Evolutionary conservation across 2,113 vertebrate genomes (phyloP).

Genomic region (Calypte anna): DNA sequence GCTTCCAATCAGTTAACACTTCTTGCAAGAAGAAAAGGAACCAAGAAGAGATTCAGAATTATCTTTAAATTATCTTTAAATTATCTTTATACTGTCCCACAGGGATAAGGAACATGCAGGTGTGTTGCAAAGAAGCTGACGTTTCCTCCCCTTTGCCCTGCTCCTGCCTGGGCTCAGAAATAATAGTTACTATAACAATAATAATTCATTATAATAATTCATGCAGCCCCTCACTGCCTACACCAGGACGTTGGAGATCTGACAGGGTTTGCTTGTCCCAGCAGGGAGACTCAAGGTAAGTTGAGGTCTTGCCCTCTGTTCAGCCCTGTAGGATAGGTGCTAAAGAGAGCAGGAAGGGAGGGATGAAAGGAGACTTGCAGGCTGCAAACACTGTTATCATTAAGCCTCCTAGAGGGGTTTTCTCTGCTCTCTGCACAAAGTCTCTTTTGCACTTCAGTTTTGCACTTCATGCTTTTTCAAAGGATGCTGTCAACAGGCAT

Average conservation of each 20-base stretch:
- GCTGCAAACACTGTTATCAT: not conserved
- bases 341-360: not conserved
- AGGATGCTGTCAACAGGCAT: not conserved
- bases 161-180: not conserved
- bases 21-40: not conserved
- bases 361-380: not conserved
- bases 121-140: not conserved
- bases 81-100: accelerated
- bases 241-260: not conserved
- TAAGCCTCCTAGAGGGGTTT: not conserved
- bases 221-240: not conserved
- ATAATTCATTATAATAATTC: not conserved
- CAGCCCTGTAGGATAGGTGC: not conserved
- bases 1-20: not conserved
- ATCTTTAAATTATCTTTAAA: too few relatives aligned
- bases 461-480: not conserved
- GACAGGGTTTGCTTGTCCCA: not conserved
- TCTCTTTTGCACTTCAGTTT: not conserved
- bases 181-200: not conserved
- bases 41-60: not conserved
- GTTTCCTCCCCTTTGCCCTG: not conserved
- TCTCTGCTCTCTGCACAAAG: not conserved
- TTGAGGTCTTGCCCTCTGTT: not conserved
- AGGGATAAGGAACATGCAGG: not conserved
- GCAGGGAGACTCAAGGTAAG: not conserved